phyloP scores from a whole-genome alignment of 2,113 vertebrate species.

The Chionomys nivalis region DNA sequence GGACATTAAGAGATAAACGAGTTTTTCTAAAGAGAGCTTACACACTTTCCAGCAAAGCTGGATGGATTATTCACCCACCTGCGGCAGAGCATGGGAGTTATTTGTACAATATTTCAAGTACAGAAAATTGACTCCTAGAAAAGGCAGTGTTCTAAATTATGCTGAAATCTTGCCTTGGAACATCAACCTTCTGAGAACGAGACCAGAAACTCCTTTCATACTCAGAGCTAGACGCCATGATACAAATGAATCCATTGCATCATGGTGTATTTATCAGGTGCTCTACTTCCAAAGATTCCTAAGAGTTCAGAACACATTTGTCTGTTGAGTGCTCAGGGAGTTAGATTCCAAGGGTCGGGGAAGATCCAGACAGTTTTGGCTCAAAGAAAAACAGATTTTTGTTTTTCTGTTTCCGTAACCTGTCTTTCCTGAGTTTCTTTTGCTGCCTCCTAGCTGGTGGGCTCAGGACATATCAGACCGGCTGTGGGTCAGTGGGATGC shows the following conservation, averaged over 20 bases:
- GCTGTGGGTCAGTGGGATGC: neutral
- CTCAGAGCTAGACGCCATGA: conserved; percentile 63
- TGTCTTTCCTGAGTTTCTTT: neutral
- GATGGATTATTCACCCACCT: conserved; percentile 81
- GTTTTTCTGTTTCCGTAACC: neutral
- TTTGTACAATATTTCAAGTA: conserved; percentile 84
- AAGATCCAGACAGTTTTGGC: conserved; percentile 21
- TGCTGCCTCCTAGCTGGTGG: neutral
- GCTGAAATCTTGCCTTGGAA: conserved; percentile 81
- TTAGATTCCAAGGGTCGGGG: conserved; percentile 40
- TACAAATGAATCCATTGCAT: conserved; percentile 66
- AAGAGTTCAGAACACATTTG: conserved; percentile 63
- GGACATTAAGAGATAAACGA: conserved; percentile 80
- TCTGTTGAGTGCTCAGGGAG: neutral
- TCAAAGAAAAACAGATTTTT: conserved; percentile 25
- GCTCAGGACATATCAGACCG: neutral
- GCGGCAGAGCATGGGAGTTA: conserved; percentile 79
- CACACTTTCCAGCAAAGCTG: conserved; percentile 71
- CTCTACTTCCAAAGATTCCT: conserved; percentile 54
- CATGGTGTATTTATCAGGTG: conserved; percentile 68
- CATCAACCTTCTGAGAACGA: conserved; percentile 76
- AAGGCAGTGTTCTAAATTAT: conserved; percentile 79
- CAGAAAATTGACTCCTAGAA: conserved; percentile 84
- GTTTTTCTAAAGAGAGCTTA: conserved; percentile 80
- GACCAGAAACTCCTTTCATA: conserved; percentile 76